Evolutionary conservation across 2,888 invertebrate species (phyloP).

Genomic region (Drosophila koepferae): DNA sequence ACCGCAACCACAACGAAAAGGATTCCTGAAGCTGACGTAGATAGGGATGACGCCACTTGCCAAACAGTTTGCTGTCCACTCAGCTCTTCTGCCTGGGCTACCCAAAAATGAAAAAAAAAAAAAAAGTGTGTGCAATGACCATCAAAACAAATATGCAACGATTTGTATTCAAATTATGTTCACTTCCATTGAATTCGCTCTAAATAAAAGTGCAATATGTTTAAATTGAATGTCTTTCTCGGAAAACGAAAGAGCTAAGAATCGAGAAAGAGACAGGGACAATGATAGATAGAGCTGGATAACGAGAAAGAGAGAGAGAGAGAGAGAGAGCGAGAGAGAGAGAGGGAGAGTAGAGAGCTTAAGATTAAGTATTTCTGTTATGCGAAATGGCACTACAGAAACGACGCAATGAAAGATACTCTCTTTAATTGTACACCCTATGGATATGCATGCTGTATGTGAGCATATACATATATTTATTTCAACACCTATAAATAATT

Average conservation of each 20-base stretch:
- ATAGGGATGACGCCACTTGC: slow-evolving; percentile 47
- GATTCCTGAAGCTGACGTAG: slow-evolving; percentile 10
- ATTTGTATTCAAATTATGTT: slow-evolving; percentile 67
- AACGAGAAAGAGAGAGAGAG: neutral
- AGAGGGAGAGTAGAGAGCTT: neutral
- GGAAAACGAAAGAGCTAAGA: neutral
- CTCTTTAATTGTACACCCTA: neutral
- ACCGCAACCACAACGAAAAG: slow-evolving; percentile 4
- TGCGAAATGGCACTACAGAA: neutral
- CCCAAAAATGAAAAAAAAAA: slow-evolving; percentile 4
- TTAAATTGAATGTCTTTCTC: slow-evolving; percentile 3
- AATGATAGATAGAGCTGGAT: neutral
- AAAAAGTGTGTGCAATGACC: slow-evolving; percentile 47
- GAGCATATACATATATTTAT: too few species aligned
- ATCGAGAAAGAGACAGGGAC: neutral
- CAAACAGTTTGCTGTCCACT: slow-evolving; percentile 20
- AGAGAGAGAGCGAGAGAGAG: neutral
- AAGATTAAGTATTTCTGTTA: slow-evolving; percentile 12
- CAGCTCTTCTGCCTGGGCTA: neutral
- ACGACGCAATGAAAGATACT: neutral
- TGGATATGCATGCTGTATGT: too few species aligned
- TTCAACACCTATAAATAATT: too few species aligned
- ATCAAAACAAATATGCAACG: slow-evolving; percentile 54
- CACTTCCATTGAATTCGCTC: slow-evolving; percentile 27
- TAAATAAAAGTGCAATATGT: slow-evolving; percentile 18